Evolutionary conservation across 2,113 vertebrate species (phyloP).

Genomic region (Cyanistes caeruleus): DNA sequence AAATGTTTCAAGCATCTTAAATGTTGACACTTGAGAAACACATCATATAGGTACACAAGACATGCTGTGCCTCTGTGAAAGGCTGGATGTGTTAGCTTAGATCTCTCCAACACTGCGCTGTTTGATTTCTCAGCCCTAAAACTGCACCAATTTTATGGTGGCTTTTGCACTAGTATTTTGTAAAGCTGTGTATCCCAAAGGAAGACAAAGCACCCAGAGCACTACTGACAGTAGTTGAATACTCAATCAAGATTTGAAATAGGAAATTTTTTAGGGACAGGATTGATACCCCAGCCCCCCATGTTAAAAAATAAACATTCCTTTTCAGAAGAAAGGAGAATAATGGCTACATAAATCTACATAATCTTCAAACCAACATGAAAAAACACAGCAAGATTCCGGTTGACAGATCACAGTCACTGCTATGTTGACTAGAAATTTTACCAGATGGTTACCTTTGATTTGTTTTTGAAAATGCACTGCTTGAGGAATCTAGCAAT

Average conservation of each 20-base stretch:
- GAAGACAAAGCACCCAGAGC: neutral
- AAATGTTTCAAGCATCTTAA: neutral
- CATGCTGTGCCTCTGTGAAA: neutral
- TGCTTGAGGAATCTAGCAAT: neutral
- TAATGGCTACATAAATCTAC: neutral
- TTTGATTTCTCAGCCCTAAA: neutral
- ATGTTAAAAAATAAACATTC: neutral
- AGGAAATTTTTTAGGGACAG: neutral
- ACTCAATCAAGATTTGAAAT: neutral
- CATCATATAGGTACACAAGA: fast-evolving
- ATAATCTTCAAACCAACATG: neutral
- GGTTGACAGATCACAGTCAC: neutral
- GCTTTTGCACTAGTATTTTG: neutral
- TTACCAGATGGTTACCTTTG: neutral
- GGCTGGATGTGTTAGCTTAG: neutral
- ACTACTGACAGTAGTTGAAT: neutral
- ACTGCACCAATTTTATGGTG: fast-evolving
- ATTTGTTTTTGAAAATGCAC: slow-evolving; percentile 35
- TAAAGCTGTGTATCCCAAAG: neutral
- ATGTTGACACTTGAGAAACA: neutral
- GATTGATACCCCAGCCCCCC: neutral
- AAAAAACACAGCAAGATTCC: neutral
- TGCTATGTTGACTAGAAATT: neutral
- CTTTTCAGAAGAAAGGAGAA: neutral
- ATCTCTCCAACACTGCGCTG: neutral